Evolutionary conservation across 2,113 vertebrate species (phyloP).

Genomic region (Cardinalis cardinalis): DNA sequence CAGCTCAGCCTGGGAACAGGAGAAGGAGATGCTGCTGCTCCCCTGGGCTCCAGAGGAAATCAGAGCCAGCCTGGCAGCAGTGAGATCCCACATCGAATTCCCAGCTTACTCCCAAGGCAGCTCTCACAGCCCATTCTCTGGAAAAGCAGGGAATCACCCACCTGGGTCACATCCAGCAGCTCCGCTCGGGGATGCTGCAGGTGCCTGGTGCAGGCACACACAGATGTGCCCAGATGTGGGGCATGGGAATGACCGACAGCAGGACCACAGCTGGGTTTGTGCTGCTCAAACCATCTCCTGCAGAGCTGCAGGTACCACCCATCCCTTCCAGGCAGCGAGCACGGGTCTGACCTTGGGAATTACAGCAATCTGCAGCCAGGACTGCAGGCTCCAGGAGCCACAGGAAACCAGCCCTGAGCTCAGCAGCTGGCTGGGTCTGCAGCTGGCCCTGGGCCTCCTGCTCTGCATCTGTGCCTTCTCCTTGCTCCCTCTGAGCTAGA

Average conservation of each 20-base stretch:
- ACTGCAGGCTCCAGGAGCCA: neutral
- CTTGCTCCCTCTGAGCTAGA: neutral
- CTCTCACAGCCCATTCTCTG: neutral
- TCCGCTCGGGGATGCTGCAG: neutral
- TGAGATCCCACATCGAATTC: neutral
- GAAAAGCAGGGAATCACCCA: neutral
- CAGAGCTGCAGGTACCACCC: neutral
- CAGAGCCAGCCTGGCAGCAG: neutral
- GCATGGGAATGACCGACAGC: neutral
- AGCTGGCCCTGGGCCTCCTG: neutral
- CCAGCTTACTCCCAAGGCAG: neutral
- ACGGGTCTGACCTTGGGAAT: neutral
- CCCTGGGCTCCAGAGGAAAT: neutral
- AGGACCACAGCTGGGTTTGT: accelerated
- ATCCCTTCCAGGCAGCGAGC: neutral
- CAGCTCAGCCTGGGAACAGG: neutral
- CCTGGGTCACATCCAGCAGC: neutral
- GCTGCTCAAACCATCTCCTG: neutral
- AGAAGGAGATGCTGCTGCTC: neutral
- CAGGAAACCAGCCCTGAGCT: neutral
- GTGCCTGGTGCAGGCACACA: neutral
- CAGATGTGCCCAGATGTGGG: neutral
- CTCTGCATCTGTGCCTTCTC: neutral
- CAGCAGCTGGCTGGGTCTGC: neutral
- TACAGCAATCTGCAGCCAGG: neutral